Base-by-base conservation (phyloP, 2,797 vertebrate genomes). In the Orestias chungarensis region DNA sequence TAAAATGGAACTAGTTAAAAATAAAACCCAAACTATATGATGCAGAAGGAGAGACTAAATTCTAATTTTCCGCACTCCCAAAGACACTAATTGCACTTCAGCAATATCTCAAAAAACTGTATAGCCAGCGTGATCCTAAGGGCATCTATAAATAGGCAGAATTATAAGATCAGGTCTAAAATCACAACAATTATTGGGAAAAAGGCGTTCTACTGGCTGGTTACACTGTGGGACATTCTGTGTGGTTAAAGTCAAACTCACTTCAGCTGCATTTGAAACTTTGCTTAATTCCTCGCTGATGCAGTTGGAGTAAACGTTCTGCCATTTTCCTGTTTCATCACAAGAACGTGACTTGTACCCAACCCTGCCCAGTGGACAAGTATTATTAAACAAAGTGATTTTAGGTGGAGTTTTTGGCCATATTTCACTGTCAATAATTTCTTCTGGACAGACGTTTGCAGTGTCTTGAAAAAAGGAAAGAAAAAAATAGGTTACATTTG, bases 341-440 rank as follows among this genome's bases (percentile, higher is more conserved):
- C 95, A 95, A 0, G 74, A 68, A 3, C 94, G 92, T 4, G 80
- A 79, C 47, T 31, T 71, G 6, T 27, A 83, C 1, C 95, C 95
- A 1, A 81, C 43, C 46, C 33, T 86, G n/a, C 74, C 88, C 0
- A 0, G 0, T 0, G 29, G 0, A 76, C 95, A 95, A 1, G 25
- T 46, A 0, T 0, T 38, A 46, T 66, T 88, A 11, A 83, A 7
- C n/a, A 90, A 78, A 0, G 81, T 93, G 23, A 18, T 5, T 14
- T 31, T 57, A 25, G 0, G 0, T 46, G 94, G 93, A 20, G 90
- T 83, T n/a, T 84, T 89, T 2, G 93, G 93, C 95, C 95, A 74
- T 8, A 2, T 0, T 29, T 57, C 54, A 0, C 20, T 20, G 17
- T 57, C 1, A 0, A 2, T 0, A 0, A 0, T 0, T 0, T 83